Evolutionary conservation across 2,888 invertebrate species (phyloP), one percentile per base, ranked within the genome.

Genomic region (Cistogaster globosa): DNA sequence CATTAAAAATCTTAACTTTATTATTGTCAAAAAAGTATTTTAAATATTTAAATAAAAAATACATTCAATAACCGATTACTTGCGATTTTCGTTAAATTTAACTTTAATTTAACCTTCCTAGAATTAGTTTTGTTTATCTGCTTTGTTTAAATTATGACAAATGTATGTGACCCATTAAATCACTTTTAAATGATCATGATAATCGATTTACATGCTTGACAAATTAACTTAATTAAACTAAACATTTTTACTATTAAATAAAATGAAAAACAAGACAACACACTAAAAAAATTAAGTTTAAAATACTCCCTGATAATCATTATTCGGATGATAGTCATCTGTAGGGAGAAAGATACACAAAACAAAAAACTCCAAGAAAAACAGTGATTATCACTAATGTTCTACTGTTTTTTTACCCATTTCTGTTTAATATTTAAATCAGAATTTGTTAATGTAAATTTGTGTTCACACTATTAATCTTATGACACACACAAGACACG

Each of bases 381-480:
- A 58, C 53, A 58, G 77, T 84, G 81, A 84, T 84, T 84, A 85
- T 81, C 84, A 81, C 81, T 69, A 63, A 74, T 85, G 84, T 85
- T 85, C 84, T 84, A 81, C 80, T 77, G 81, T 80, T 75, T 79
- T 83, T 14, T 51, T 14, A 16, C 36, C 55, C 55, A 42, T 63
- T 55, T 71, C 48, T 38, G 72, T 51, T 71, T 69, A 79, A 75
- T 65, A 71, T 69, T 72, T 62, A 65, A 63, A 81, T 72, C 62
- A 63, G 84, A 78, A 85, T 78, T 75, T 81, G 81, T 85, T 81
- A 81, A 85, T 85, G 81, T 85, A 81, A 78, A 78, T 81, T 85
- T 81, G 58, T 81, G 81, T 85, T 85, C 84, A 85, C 84, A 85
- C 84, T 85, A 85, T 85, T 85, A 85, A 85, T 85, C 78, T 85